Evolutionary conservation across 2,888 invertebrate species (phyloP), one percentile per base, ranked within the genome.

Genomic region (Cheilosia urbana): DNA sequence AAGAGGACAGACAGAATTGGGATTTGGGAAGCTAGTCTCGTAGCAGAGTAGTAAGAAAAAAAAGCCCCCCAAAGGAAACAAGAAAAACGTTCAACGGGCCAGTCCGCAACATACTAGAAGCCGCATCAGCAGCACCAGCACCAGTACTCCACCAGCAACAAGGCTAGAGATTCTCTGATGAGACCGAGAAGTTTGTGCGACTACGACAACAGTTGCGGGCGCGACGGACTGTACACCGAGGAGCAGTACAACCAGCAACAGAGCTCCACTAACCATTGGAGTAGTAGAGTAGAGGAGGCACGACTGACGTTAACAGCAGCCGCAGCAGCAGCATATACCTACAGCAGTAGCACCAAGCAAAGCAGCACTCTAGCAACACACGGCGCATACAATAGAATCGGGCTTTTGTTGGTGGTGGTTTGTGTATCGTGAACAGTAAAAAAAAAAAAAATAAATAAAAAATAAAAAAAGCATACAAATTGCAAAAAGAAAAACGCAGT

Each of bases 341-440:
- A 62, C 79, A 71, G 85, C 82, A 68, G 79, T 85, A 79, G 83
- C 71, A 77, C 82, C 72, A 78, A 78, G 71, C 66, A 72, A 79
- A 76, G 80, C 80, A 79, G 80, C 81, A 85, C 81, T 85, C 85
- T 85, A 85, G 85, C 85, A 85, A 85, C 85, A 85, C 85, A 81
- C 81, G 72, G 53, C 72, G 62, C 85, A 81, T 81, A 85, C 80
- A 72, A 81, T 51, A 73, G 68, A 68, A 66, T 58, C 81, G 80
- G 81, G 85, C 76, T 82, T 37, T 37, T 80, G 76, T 71, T 85
- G 76, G 85, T 85, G 85, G 85, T 85, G 81, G 85, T 85, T 81
- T 76, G 81, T 85, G 85, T 85, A 85, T 85, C 68, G 85, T 85
- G 85, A 85, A 80, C 85, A 81, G 76, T 73, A 72, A 66, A 73